Percentiles rank a stretch among this genome's conserved stretches.
Evolutionary conservation across 2,888 invertebrate species (phyloP).

Genomic region (Pelosia muscerda): DNA sequence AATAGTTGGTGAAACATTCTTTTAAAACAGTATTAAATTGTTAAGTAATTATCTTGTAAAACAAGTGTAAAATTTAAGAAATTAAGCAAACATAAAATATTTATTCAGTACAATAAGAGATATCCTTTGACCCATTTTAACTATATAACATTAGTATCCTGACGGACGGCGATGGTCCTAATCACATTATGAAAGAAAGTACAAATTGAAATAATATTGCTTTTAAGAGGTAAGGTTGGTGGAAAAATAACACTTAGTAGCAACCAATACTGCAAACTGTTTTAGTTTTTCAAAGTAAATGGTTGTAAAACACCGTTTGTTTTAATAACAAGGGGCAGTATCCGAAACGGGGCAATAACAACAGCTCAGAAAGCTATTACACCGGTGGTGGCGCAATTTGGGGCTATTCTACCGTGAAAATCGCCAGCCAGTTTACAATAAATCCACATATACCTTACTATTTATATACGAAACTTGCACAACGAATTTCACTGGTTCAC

Average conservation of each 20-base stretch:
- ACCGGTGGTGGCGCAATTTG: slow-evolving; percentile 56
- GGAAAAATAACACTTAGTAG: no score
- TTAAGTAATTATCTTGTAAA: no score
- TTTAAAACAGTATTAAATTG: background rate
- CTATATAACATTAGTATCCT: no score
- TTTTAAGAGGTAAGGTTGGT: no score
- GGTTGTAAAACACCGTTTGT: slow-evolving; percentile 29
- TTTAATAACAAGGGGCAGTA: slow-evolving; percentile 56
- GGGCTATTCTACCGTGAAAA: slow-evolving; percentile 60
- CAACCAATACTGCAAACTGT: background rate
- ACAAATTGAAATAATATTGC: no score
- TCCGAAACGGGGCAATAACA: slow-evolving; percentile 60
- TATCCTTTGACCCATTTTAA: no score
- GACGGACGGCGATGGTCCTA: no score
- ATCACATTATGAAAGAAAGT: no score
- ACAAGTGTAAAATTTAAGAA: no score
- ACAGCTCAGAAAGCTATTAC: slow-evolving; percentile 64
- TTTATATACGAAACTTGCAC: slow-evolving; percentile 40
- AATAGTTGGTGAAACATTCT: background rate
- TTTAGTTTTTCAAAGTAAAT: background rate
- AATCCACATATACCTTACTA: slow-evolving; percentile 55
- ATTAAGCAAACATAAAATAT: no score
- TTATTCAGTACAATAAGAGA: no score
- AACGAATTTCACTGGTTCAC: background rate
- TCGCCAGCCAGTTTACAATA: slow-evolving; percentile 59